phyloP scores from a whole-genome alignment of 2,797 vertebrate species.

The Ceyx erithaca region DNA sequence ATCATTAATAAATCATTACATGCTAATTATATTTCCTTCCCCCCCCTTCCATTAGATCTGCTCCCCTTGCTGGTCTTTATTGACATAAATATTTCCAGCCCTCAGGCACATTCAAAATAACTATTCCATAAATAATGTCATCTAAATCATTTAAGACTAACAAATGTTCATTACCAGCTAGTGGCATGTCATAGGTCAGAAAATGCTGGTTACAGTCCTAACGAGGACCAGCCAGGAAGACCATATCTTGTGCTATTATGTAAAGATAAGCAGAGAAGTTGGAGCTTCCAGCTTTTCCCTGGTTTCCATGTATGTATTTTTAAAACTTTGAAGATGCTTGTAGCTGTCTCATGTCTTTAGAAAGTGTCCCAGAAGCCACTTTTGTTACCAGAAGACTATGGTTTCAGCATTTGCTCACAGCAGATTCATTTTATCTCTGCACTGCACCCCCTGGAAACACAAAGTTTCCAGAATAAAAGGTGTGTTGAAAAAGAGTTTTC shows the following conservation, averaged over 20 bases:
- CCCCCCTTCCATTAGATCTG: neutral
- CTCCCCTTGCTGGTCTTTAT: neutral
- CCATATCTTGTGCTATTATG: neutral
- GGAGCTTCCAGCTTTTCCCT: neutral
- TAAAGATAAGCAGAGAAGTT: neutral
- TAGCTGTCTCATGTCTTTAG: neutral
- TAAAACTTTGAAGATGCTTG: neutral
- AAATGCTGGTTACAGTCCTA: neutral
- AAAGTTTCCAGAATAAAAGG: neutral
- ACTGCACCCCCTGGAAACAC: neutral
- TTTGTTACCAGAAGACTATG: neutral
- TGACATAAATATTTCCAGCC: neutral
- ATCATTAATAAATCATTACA: constrained; percentile 54
- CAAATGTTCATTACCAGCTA: neutral
- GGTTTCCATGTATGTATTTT: neutral
- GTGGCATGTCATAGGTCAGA: neutral
- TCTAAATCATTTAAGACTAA: constrained; percentile 26
- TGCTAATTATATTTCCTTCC: neutral
- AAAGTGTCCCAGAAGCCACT: neutral
- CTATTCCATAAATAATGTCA: neutral
- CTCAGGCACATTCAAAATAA: neutral
- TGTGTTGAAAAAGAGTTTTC: rapidly evolving
- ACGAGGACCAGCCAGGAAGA: neutral
- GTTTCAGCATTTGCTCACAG: neutral
- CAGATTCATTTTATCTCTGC: neutral